Base-by-base conservation (phyloP, 2,888 invertebrate species). In the Shargacucullia verbasci region DNA sequence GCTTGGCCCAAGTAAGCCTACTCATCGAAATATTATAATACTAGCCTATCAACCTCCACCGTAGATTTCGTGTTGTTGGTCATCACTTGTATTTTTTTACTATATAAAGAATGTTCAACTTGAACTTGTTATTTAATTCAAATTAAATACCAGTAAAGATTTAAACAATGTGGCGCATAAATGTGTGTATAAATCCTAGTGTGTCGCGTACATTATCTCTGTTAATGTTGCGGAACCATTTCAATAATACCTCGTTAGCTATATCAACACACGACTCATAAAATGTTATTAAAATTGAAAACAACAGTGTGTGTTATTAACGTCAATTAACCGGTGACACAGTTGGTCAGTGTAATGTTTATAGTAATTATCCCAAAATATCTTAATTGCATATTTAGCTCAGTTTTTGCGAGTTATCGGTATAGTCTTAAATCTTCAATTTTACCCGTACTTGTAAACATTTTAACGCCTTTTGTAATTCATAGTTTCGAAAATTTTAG, bases 231-330 rank as follows among this genome's bases (percentile, higher is more conserved):
- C 60, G 70, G 72, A 71, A 72, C 78, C 59, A 58, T 66, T 62
- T 65, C 60, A 78, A 76, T 79, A 76, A 69, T 70, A 66, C 59
- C 73, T 77, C 67, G 73, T 80, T 76, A 78, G 68, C 67, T 64
- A 52, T 76, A 71, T 73, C 58, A 73, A 76, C 71, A 75, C 33
- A 50, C 45, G 39, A 49, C 47, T 64, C 66, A 58, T 75, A 68
- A 75, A 79, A 74, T 59, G 59, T 53, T 70, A 77, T 71, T 73
- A 68, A 75, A 76, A 70, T 71, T 76, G 65, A 71, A 76, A 79
- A 76, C 65, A 70, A 58, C 62, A 54, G 20, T 53, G 43, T 25
- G 49, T 66, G 62, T 70, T 75, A 70, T 76, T 79, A 73, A 57
- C 58, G 44, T 52, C 68, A 79, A 76, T 80, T 77, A 77, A 70